Evolutionary conservation across 2,888 invertebrate genomes (phyloP).

Genomic region (Petrolisthes manimaculis): DNA sequence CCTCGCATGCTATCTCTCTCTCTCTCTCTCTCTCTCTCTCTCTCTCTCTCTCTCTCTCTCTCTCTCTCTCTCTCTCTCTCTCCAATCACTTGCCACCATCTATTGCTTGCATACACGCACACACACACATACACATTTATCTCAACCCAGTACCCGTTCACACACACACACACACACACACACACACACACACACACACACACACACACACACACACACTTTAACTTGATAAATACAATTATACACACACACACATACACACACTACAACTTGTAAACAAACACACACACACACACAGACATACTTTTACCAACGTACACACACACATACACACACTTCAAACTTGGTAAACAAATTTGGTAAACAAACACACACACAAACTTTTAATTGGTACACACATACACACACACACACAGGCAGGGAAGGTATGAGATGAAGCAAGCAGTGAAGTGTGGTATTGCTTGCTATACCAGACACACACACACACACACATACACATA

Average conservation of each 20-base stretch:
- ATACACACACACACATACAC: background rate
- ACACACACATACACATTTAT: background rate
- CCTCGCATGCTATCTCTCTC: background rate
- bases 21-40: background rate
- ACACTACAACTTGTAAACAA: background rate
- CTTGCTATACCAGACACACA: conserved; percentile 19
- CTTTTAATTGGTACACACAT: background rate
- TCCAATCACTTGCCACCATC: background rate
- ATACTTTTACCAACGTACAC: background rate
- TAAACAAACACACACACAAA: background rate
- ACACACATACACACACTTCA: background rate
- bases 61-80: background rate
- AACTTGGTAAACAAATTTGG: background rate
- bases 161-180: background rate
- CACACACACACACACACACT: background rate
- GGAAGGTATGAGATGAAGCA: background rate
- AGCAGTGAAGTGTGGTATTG: background rate
- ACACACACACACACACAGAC: background rate
- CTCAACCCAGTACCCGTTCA: background rate
- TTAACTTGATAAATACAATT: too few relatives aligned
- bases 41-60: background rate
- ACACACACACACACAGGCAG: background rate
- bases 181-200: background rate
- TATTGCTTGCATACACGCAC: background rate
- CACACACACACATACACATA: conserved; percentile 21